Percentiles rank a stretch among this genome's conserved stretches.
These are phyloP conservation scores for Aelia acuminata DNA, from an alignment of 2,888 invertebrate species.

Conservation along the genomic window DNA sequence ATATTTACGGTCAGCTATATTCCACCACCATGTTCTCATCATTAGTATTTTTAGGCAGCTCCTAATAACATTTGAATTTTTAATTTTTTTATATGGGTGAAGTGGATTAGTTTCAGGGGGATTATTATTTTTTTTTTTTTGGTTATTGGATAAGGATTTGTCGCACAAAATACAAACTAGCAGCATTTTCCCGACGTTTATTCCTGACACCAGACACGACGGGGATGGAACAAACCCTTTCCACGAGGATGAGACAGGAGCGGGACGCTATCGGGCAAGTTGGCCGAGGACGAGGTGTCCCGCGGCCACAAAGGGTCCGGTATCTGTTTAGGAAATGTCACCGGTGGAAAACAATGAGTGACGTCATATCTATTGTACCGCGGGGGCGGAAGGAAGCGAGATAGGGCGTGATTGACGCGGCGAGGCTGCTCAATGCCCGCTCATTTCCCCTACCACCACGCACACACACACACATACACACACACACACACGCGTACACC, in stretches of 20 bases:
- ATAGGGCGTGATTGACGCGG: slow-evolving; percentile 58
- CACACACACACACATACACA: slow-evolving; percentile 69
- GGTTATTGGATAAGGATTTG: too few species aligned
- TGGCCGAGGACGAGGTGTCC: slow-evolving; percentile 1
- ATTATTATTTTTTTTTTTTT: too few species aligned
- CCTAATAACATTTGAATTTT: too few species aligned
- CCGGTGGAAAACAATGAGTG: slow-evolving; percentile 54
- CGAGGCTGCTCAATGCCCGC: slow-evolving; percentile 41
- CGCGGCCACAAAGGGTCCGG: slow-evolving; percentile 39
- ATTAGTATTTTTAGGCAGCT: too few species aligned
- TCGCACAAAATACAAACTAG: too few species aligned
- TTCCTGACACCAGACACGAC: neutral
- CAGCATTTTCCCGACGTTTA: neutral
- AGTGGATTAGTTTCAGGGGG: too few species aligned
- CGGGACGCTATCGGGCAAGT: neutral
- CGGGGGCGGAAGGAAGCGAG: slow-evolving; percentile 53
- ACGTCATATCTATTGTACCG: slow-evolving; percentile 33
- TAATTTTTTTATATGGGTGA: too few species aligned
- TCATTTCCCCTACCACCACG: slow-evolving; percentile 72
- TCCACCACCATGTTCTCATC: too few species aligned
- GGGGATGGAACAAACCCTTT: neutral
- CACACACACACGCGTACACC: slow-evolving; percentile 68
- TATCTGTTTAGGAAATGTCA: slow-evolving; percentile 58
- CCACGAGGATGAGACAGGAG: neutral
- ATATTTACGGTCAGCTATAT: too few species aligned